Evolutionary conservation across 2,888 invertebrate species (phyloP).

Genomic region (Nipponacmea schrenckii): DNA sequence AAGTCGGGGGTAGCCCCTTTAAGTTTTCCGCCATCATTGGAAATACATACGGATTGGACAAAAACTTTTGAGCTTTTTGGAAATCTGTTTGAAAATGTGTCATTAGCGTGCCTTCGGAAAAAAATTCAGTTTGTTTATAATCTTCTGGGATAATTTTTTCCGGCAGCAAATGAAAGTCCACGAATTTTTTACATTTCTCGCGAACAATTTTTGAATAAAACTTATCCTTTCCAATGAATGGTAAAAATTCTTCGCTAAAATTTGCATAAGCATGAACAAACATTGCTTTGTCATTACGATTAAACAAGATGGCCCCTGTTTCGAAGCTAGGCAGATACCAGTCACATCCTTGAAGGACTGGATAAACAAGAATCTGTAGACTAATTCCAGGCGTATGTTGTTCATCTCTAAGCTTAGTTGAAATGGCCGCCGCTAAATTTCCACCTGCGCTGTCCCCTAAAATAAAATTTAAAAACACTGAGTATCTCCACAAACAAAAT

Average conservation of each 20-base stretch:
- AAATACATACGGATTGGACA: slow-evolving; percentile 13
- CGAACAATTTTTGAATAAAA: background rate
- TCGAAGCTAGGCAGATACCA: background rate
- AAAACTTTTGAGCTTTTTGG: slow-evolving; percentile 7
- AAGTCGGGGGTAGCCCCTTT: slow-evolving; percentile 11
- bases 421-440: slow-evolving; percentile 46
- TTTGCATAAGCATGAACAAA: background rate
- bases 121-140: background rate
- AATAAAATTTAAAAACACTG: background rate
- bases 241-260: background rate
- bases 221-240: background rate
- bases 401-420: slow-evolving; percentile 35
- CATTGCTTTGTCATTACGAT: background rate
- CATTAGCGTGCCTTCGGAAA: background rate
- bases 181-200: slow-evolving; percentile 12
- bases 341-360: background rate
- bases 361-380: background rate
- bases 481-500: background rate
- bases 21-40: slow-evolving; percentile 20
- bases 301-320: background rate
- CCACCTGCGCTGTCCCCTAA: slow-evolving; percentile 53
- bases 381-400: slow-evolving; percentile 9
- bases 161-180: slow-evolving; percentile 12
- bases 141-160: background rate
- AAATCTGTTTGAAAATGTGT: background rate